These are phyloP conservation scores for Habrosyne pyritoides DNA, from an alignment of 2,888 invertebrate species.

Conservation along the genomic window DNA sequence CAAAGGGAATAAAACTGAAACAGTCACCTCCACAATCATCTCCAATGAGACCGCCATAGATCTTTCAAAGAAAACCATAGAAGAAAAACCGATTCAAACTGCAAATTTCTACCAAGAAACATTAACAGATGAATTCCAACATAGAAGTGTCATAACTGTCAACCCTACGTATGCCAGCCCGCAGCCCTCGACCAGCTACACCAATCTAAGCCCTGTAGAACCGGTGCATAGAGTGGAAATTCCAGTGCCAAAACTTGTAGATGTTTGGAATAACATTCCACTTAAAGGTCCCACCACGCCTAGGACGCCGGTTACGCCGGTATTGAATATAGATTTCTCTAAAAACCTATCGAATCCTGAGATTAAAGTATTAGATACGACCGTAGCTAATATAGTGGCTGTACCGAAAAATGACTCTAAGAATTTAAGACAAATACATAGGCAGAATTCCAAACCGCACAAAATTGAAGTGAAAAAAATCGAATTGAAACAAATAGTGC, in stretches of 20 bases:
- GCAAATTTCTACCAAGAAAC: conserved; percentile 79
- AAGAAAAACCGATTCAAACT: conserved; percentile 49
- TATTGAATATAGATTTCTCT: conserved; percentile 74
- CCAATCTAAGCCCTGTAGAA: conserved; percentile 45
- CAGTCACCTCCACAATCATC: conserved; percentile 45
- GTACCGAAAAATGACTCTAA: conserved; percentile 45
- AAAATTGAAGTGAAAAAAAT: conserved; percentile 50
- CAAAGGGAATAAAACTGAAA: conserved; percentile 43
- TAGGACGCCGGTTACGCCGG: conserved; percentile 57
- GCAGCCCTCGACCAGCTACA: conserved; percentile 71
- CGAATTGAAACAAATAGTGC: conserved; percentile 11
- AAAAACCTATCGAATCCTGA: conserved; percentile 68
- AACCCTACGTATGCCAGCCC: conserved; percentile 71
- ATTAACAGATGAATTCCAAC: conserved; percentile 55
- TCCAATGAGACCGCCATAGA: conserved; percentile 61
- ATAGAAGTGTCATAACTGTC: conserved; percentile 66
- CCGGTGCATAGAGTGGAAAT: conserved; percentile 48
- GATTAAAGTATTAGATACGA: conserved; percentile 66
- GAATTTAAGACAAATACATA: conserved; percentile 42
- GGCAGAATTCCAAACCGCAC: conserved; percentile 65
- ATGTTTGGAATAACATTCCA: conserved; percentile 26
- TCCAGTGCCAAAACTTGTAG: conserved; percentile 47
- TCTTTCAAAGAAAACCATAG: conserved; percentile 54
- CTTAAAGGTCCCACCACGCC: conserved; percentile 32
- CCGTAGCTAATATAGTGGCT: conserved; percentile 46